Evolutionary conservation across 2,888 invertebrate genomes (phyloP).

Genomic region (Agonopterix subpropinquella): DNA sequence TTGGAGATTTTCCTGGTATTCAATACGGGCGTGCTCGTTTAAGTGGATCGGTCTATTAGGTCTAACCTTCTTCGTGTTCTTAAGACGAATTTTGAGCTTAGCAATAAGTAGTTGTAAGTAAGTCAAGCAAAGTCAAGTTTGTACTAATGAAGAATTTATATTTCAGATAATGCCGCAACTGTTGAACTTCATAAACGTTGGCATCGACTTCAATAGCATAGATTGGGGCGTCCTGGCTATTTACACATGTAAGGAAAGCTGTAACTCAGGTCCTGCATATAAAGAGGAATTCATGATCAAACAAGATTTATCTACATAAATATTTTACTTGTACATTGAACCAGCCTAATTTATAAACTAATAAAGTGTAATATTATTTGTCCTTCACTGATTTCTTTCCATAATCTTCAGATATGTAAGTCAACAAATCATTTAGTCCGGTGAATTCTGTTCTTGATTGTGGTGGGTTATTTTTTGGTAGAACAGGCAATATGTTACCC

Average conservation of each 20-base stretch:
- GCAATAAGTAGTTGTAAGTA: too few species aligned
- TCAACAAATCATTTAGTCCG: slow-evolving; percentile 88
- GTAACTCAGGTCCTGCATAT: slow-evolving; percentile 80
- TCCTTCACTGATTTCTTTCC: slow-evolving; percentile 44
- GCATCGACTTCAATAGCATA: slow-evolving; percentile 76
- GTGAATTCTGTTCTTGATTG: slow-evolving; percentile 91
- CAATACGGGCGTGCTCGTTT: too few species aligned
- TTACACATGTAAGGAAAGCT: slow-evolving; percentile 90
- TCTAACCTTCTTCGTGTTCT: too few species aligned
- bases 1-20: too few species aligned
- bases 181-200: slow-evolving; percentile 80
- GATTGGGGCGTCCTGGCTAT: slow-evolving; percentile 95
- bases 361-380: slow-evolving; percentile 19
- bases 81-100: too few species aligned
- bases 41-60: too few species aligned
- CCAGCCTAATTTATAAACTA: not conserved
- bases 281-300: slow-evolving; percentile 87
- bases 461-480: slow-evolving; percentile 86
- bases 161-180: slow-evolving; percentile 81
- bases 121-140: too few species aligned
- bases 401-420: slow-evolving; percentile 81
- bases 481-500: slow-evolving; percentile 83
- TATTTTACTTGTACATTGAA: slow-evolving; percentile 4
- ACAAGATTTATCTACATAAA: slow-evolving; percentile 81
- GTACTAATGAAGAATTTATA: not conserved